These are phyloP conservation scores for Solenopsis fugax DNA, from an alignment of 1,140 invertebrate genomes.

Conservation along the genomic window DNA sequence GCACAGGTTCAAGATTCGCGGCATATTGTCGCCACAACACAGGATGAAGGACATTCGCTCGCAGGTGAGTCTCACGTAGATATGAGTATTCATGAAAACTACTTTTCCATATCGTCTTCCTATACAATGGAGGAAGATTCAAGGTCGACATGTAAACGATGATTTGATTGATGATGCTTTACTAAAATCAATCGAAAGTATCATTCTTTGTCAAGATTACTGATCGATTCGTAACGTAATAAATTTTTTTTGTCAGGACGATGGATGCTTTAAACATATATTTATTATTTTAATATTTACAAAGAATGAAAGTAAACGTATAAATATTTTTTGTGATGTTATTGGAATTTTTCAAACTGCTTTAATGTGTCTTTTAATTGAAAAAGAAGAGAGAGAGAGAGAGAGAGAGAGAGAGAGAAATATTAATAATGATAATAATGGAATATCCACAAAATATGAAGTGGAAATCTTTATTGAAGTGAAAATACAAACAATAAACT, in stretches of 20 bases:
- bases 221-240: background rate
- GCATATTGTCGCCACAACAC: background rate
- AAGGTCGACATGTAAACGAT: background rate
- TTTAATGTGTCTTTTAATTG: too few species aligned
- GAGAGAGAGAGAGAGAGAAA: background rate
- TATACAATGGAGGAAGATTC: background rate
- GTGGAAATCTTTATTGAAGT: background rate
- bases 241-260: background rate
- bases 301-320: background rate
- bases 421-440: background rate
- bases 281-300: background rate
- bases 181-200: background rate
- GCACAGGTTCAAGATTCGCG: constrained; percentile 9
- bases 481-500: background rate
- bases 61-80: constrained; percentile 70
- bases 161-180: background rate
- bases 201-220: background rate
- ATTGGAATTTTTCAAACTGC: background rate
- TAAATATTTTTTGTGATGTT: background rate
- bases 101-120: background rate
- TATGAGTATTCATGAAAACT: background rate
- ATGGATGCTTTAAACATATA: background rate
- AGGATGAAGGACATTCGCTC: constrained; percentile 77
- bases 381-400: background rate
- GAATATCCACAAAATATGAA: background rate